Base-by-base conservation (phyloP, 2,797 vertebrate species). In the Gallirallus australis region DNA sequence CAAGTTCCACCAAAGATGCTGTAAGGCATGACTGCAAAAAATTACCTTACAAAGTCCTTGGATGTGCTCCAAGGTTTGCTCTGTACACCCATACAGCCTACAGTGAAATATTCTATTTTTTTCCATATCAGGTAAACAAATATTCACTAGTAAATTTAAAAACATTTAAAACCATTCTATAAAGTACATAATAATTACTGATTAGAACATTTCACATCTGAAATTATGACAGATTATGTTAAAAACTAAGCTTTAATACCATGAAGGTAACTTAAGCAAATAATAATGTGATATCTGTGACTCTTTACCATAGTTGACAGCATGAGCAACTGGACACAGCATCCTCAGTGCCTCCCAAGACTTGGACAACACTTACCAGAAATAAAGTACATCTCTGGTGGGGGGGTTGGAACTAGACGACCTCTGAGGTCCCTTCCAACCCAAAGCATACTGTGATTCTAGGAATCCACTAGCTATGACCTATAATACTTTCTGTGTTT, bases 311-410 rank as follows among this genome's bases (percentile, higher is more conserved):
- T 48, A 63, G 72, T 57, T 78, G 57, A 27, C 54, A 87, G 61
- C 0, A 3, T 1, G 0, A 82, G 42, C 56, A 80, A 59, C 28
- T 0, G 2, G 35, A 33, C 6, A 4, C 59, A 91, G 39, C 39
- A 64, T n/a, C 15, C 12, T 6, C 56, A 47, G 24, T 42, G 33
- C n/a, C 30, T 50, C 71, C 35, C 71, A 54, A 61, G 25, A 61
- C 11, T 7, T 53, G 39, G 63, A 9, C 53, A 89, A 13, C 11
- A 30, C n/a, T 53, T 56, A 56, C 50, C 54, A 90, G 52, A 85
- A 89, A 73, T 21, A 7, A 25, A 48, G 48, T 37, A 48, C 0
- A 0, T 9, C 42, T 18, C 17, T 45, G 42, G 42, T 18, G 19
- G 18, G 42, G 42, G 42, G 42, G 18, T 45, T 45, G 42, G 42